Percentiles rank a stretch among this genome's conserved stretches.
Conservation (phyloP, 2,888 invertebrate species). For the Chymomyza procnemis region DNA sequence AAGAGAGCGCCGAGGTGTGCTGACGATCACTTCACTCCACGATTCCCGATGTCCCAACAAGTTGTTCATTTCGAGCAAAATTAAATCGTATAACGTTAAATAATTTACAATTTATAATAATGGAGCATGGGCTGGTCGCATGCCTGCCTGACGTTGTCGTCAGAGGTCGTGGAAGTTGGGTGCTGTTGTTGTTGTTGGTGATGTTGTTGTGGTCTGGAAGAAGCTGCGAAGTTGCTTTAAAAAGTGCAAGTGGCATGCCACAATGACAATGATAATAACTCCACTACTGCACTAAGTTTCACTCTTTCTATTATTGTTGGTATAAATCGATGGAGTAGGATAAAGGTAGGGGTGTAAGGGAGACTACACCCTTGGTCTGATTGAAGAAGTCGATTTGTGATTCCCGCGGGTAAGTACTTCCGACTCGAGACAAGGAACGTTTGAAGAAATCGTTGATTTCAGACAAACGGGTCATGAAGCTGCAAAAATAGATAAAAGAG, state of each 20-base stretch:
- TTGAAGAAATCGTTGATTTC: too few relatives aligned
- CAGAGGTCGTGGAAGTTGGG: not conserved
- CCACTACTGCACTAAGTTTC: not conserved
- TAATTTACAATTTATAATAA: slow-evolving; percentile 56
- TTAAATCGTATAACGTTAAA: slow-evolving; percentile 39
- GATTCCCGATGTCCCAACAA: slow-evolving; percentile 24
- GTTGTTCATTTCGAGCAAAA: slow-evolving; percentile 21
- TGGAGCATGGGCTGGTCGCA: slow-evolving; percentile 23
- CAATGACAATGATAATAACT: not conserved
- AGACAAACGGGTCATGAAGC: too few relatives aligned
- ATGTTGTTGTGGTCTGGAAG: not conserved
- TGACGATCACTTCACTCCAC: not conserved
- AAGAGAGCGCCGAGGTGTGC: not conserved
- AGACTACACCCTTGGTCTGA: too few relatives aligned
- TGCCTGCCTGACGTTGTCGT: slow-evolving; percentile 10
- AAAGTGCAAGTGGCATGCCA: slow-evolving; percentile 1
- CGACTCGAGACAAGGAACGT: too few relatives aligned
- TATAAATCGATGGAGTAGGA: not conserved
- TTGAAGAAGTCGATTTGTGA: too few relatives aligned
- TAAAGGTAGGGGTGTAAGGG: too few relatives aligned
- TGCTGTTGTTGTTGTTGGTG: not conserved
- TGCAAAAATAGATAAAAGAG: too few relatives aligned
- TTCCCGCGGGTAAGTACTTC: too few relatives aligned
- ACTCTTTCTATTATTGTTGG: not conserved
- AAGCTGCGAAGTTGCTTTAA: not conserved